Evolutionary conservation across 2,113 vertebrate genomes (phyloP), one percentile per base, ranked within the genome.

Genomic region (Rhabdornis inornatus): DNA sequence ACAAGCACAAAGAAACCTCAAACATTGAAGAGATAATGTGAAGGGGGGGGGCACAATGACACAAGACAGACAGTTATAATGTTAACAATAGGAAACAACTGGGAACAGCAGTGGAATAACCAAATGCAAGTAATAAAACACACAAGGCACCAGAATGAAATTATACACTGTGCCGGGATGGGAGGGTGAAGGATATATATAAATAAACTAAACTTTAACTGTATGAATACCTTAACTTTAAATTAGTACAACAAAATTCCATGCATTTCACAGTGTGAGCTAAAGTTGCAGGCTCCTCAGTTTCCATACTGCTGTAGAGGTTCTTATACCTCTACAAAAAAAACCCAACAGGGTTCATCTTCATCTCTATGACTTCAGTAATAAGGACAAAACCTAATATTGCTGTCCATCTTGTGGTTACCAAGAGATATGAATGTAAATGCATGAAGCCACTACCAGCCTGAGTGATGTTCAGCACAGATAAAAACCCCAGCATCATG

Each of bases 151-250:
- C 23, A 71, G 30, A 91, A 71, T 37, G 19, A 90, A 91, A 86
- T 53, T 52, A 59, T 7, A 33, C 11, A 70, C 17, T 52, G 6
- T 7, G 24, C 8, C 1, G 25, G 9, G 3, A 4, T 7, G 6
- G 4, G 3, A 2, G 4, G 1, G 15, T 33, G 2, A 6, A 25
- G 23, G 2, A 45, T 56, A 57, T 15, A 45, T 19, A 50, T 3
- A 74, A 65, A 49, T 40, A 86, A 82, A 52, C 6, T 55, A 18
- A 17, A 19, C 13, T 76, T 61, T 45, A 66, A 81, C 15, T 70
- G 13, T 53, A 37, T 30, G 4, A 80, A 61, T 65, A 72, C 19
- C 63, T 69, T 52, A 52, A 75, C 19, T 66, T 69, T 52, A 52
- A 75, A 75, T n/a, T 22, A 81, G 18, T 84, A 30, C 37, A 72